These are phyloP conservation scores for Panagrolaimus sp. DNA, from an alignment of 1,140 invertebrate species.

Conservation along the genomic window DNA sequence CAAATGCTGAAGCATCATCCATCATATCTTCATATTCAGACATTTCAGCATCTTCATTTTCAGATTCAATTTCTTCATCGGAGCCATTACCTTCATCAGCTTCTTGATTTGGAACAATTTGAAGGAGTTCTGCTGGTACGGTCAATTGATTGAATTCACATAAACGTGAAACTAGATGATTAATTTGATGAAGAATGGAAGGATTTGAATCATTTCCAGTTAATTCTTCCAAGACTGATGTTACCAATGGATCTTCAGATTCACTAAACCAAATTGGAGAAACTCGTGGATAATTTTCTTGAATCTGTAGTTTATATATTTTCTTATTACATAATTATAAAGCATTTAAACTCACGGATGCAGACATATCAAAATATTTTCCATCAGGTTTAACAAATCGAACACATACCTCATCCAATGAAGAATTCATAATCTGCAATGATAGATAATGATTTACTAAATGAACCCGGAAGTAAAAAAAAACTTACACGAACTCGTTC, in stretches of 20 bases:
- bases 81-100: conserved; percentile 48
- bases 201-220: conserved; percentile 59
- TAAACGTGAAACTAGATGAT: conserved; percentile 44
- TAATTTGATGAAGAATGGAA: conserved; percentile 37
- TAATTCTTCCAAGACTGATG: conserved; percentile 85
- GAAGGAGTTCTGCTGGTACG: conserved; percentile 38
- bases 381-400: conserved; percentile 67
- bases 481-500: conserved; percentile 81
- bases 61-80: conserved; percentile 35
- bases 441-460: no score
- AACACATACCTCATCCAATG: conserved; percentile 95
- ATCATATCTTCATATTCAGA: conserved; percentile 40
- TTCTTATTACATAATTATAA: no score
- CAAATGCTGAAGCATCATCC: conserved; percentile 15
- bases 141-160: conserved; percentile 48
- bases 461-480: neutral
- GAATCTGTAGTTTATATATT: no score
- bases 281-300: conserved; percentile 91
- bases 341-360: neutral
- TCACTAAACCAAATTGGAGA: conserved; percentile 98
- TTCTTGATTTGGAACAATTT: conserved; percentile 39
- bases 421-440: conserved; percentile 84
- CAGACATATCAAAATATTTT: neutral
- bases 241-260: conserved; percentile 85
- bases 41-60: conserved; percentile 44